Evolutionary conservation across 2,113 vertebrate genomes (phyloP), one percentile per base, ranked within the genome.

Genomic region (Rafetus swinhoei): DNA sequence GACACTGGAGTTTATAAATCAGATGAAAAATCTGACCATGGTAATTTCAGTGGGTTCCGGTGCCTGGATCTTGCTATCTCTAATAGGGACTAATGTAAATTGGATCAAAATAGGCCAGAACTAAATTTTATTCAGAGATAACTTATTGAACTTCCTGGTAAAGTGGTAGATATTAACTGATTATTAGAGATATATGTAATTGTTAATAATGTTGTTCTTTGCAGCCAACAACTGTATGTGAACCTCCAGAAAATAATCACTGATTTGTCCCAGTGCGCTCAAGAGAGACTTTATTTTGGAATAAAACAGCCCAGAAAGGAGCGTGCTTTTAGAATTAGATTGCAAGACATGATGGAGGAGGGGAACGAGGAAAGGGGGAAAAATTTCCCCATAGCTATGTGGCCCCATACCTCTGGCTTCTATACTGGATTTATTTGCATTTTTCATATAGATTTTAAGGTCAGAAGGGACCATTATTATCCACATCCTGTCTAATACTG

Each of bases 1-100:
- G 88, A 89, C 90, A 93, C 59, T 86, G 85, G 87, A 89, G 65
- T 69, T 90, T 83, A 90, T 96, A 94, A 92, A 93, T 94, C 55
- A 89, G 22, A 0, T 39, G 76, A 76, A 93, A 93, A 92, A 86
- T 86, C 79, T 53, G 77, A 83, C 94, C 92, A 79, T 74, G 50
- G 81, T 69, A 84, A 24, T 92, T 89, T 60, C 6, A 5, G 53
- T 83, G 74, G 50, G 56, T 45, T 96, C 91, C 89, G 39, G 39
- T 92, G 81, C 19, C 54, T 90, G 83, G 54, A 35, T 90, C 91
- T 93, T 94, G 45, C 45, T 87, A 3, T 89, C 77, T 93, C 89
- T 93, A 79, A 52, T 88, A 60, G 53, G 12, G 15, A 60, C 22
- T 87, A 89, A 45, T 0, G 0, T 90, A 93, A 76, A 81, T 79